These are phyloP conservation scores for Zaprionus tsacasi DNA, from an alignment of 1,140 invertebrate species.

Conservation along the genomic window DNA sequence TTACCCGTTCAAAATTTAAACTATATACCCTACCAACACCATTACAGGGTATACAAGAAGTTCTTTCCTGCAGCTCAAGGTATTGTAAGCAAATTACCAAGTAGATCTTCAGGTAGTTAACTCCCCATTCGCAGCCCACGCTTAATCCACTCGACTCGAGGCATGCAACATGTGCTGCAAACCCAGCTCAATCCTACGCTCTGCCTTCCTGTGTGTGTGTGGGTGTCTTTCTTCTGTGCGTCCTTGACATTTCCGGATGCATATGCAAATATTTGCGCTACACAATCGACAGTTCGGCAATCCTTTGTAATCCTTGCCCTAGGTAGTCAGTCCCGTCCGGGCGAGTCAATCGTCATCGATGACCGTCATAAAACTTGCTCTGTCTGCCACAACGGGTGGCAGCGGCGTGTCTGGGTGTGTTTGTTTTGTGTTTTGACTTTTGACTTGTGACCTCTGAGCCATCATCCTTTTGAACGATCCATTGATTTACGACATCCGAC, in stretches of 20 bases:
- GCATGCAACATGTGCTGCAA: constrained; percentile 27
- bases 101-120: constrained; percentile 27
- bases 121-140: constrained; percentile 5
- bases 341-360: constrained; percentile 64
- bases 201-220: constrained; percentile 1
- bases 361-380: constrained; percentile 70
- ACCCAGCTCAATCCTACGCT: constrained; percentile 10
- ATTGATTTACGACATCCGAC: constrained; percentile 71
- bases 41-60: not conserved
- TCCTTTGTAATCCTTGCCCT: constrained; percentile 79
- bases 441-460: constrained; percentile 36
- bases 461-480: constrained; percentile 53
- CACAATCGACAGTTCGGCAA: constrained; percentile 63
- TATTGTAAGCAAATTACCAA: constrained; percentile 18
- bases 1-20: not conserved
- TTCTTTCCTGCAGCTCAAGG: constrained; percentile 11
- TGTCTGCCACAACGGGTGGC: constrained; percentile 10
- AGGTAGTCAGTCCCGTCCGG: constrained; percentile 60
- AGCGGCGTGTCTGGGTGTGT: constrained; percentile 42
- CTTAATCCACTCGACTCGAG: constrained; percentile 12
- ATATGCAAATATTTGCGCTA: constrained; percentile 77
- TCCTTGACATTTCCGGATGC: constrained; percentile 69
- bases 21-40: not conserved
- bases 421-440: constrained; percentile 63
- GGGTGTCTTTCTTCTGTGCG: not conserved